Evolutionary conservation across 2,113 vertebrate species (phyloP).

Genomic region (Chlorocebus sabaeus): DNA sequence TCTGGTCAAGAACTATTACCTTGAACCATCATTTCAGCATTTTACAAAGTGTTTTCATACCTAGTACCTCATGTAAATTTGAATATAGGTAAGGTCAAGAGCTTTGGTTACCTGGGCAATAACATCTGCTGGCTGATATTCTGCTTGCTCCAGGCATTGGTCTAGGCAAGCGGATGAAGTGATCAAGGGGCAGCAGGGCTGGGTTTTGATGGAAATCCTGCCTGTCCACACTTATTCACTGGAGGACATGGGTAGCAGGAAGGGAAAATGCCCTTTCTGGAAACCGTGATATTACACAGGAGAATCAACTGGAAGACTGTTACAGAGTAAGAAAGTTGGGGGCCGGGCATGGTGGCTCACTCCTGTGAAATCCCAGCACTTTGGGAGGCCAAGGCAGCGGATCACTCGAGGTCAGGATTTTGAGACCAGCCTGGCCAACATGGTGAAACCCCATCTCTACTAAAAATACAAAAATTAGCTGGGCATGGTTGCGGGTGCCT

Average conservation of each 20-base stretch:
- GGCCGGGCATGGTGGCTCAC: too few species aligned
- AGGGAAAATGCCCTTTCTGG: neutral
- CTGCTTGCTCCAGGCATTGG: neutral
- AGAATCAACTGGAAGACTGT: neutral
- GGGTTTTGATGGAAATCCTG: neutral
- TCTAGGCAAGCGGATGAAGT: neutral
- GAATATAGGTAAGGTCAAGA: neutral
- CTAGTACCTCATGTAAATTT: neutral
- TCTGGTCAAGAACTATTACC: neutral
- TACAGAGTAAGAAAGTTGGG: neutral
- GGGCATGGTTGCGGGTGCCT: fast-evolving
- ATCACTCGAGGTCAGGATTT: too few species aligned
- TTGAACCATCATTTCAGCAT: neutral
- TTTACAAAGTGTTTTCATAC: neutral
- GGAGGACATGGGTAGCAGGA: neutral
- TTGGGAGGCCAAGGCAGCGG: too few species aligned
- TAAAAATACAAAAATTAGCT: too few species aligned
- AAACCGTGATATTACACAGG: neutral
- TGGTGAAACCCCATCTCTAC: too few species aligned
- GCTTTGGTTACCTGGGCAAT: neutral
- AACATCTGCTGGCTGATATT: neutral
- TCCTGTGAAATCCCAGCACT: too few species aligned
- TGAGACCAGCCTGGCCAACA: too few species aligned
- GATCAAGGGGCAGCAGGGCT: neutral
- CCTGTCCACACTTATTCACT: neutral